Base-by-base conservation (phyloP, 1,140 invertebrate species). In the Thaumatotibia leucotreta region DNA sequence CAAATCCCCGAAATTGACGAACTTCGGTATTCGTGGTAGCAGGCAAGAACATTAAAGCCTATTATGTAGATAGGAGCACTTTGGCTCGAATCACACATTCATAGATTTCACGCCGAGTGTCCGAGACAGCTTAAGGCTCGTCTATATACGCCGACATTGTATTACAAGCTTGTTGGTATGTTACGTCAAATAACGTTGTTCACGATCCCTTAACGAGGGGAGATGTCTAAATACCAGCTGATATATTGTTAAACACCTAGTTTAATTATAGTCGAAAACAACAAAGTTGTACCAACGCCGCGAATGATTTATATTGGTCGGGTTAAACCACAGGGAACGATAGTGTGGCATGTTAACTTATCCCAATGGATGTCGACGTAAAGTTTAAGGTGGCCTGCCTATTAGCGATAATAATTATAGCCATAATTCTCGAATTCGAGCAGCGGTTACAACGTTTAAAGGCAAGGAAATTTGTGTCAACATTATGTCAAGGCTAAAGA, bases 241-340 rank as follows among this genome's bases (percentile, higher is more conserved):
- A 61, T 61, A 61, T 61, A 61, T 61, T 31, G 27, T 33, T 58
- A 67, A 68, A 70, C 65, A 69, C 66, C 68, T 66, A 75, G 67
- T 77, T 77, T 74, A 77, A 79, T 74, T 73, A 76, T 65, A 66
- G 58, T 31, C 31, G 31, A 61, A 33, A 61, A 61, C 58, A 66
- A 50, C 67, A 69, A 69, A 69, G 62, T 69, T 69, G 65, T 66
- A 65, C 33, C 35, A 67, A 61, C 64, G 29, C 32, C 45, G 8
- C 52, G 65, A 64, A 77, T 78, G 77, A 80, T 77, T 77, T 79
- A 78, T 76, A 76, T 67, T 69, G 54, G 69, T 66, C 63, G 66
- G 70, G 66, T 65, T 33, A 61, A 73, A 63, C 72, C 75, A 32
- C 65, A 63, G 70, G 66, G 75, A 64, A 66, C 70, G 70, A 69